Base-by-base conservation (phyloP, 2,113 vertebrate genomes). In the Tupaia chinensis region DNA sequence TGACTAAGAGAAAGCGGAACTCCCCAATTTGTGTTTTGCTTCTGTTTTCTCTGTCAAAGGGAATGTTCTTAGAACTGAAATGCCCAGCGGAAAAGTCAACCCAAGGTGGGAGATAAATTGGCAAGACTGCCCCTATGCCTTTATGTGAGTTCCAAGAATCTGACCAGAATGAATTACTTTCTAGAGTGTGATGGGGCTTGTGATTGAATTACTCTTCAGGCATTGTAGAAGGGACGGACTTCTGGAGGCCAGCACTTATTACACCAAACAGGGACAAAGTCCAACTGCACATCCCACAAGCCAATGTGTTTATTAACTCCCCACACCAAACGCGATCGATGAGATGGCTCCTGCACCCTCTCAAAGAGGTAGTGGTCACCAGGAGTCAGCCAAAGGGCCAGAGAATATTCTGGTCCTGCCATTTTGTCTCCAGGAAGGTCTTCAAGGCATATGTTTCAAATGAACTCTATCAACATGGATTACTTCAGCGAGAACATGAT, bases 1-100 rank as follows among this genome's bases (percentile, higher is more conserved):
- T 96, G 81, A 91, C 81, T 34, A 73, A 93, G 91, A 94, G 73
- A 97, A 97, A 98, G 92, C 93, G 94, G 97, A 97, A 97, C 96
- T 92, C 73, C 17, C 73, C 85, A 56, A 44, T 93, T 66, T 82
- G 60, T 72, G 73, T 63, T 86, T 96, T 80, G 93, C 83, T 98
- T 98, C 97, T 94, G 69, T 95, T 97, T 97, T 96, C 74, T 95
- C 65, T 72, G 82, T 63, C 74, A 83, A 80, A 89, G 82, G 68
- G 65, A 95, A 85, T 68, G 5, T 86, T 95, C 93, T 93, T 90
- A 94, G 91, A 86, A 89, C 61, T n/a, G 82, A 79, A 87, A 91
- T 0, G 0, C 65, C 79, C 93, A 22, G 73, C 85, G 73, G 54
- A 95, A 94, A 92, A 78, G 58, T 81, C 77, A 89, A 60, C 27